Conservation (phyloP, 2,113 vertebrate genomes). For the Scortum barcoo region DNA sequence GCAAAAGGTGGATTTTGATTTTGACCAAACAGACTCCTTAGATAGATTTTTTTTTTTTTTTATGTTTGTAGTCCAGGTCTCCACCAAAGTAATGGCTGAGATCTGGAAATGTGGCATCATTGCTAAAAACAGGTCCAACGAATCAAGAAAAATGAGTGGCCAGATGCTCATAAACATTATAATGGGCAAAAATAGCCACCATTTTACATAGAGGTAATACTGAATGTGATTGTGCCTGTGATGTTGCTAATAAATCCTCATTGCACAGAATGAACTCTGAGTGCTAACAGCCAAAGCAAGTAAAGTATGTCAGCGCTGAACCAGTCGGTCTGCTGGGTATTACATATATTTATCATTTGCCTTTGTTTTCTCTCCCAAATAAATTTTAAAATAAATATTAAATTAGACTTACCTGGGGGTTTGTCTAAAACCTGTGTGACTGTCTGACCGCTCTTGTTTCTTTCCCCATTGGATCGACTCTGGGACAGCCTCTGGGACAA, state of each 20-base stretch:
- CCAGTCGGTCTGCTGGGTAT: background rate
- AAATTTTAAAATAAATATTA: background rate
- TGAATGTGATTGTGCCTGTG: background rate
- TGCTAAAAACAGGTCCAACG: background rate
- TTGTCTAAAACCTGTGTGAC: background rate
- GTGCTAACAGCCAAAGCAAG: background rate
- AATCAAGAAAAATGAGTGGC: background rate
- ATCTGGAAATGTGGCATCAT: background rate
- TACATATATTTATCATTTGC: background rate
- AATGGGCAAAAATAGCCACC: background rate
- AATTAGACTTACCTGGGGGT: background rate
- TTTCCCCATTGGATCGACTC: background rate
- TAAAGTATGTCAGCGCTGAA: too few species aligned
- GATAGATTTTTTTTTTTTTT: background rate
- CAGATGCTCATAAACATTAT: background rate
- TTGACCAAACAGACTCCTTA: background rate
- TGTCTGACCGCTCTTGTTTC: background rate
- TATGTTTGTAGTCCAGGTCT: background rate
- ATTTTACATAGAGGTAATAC: background rate
- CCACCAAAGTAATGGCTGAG: background rate
- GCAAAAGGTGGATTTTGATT: conserved; percentile 17
- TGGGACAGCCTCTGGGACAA: background rate
- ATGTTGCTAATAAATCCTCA: background rate
- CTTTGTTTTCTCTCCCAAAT: background rate
- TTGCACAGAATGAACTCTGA: background rate